Conservation (phyloP, 2,888 invertebrate genomes). For the Nephrotoma appendiculata region DNA sequence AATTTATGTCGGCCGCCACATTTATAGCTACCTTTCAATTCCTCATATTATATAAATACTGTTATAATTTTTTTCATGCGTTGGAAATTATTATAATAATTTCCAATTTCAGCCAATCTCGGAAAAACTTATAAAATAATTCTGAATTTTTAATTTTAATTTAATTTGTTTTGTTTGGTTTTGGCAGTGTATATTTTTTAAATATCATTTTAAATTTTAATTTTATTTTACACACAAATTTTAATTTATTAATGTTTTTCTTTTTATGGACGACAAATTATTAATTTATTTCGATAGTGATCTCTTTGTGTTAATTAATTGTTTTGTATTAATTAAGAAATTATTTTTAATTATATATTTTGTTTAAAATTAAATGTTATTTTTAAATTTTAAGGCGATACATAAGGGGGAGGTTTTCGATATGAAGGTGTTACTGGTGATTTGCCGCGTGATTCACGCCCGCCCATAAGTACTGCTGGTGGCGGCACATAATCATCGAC, state of each 20-base stretch:
- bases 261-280: not conserved
- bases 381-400: constrained; percentile 67
- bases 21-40: not conserved
- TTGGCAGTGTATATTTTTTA: not conserved
- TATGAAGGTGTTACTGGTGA: constrained; percentile 77
- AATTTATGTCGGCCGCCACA: not conserved
- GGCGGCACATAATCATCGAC: constrained; percentile 83
- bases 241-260: not conserved
- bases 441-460: constrained; percentile 57
- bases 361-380: not conserved
- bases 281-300: not conserved
- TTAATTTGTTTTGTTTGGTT: not conserved
- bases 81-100: not conserved
- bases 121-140: not conserved
- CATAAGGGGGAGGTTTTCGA: constrained; percentile 92
- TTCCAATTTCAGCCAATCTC: not conserved
- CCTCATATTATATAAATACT: not conserved
- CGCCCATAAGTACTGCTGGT: constrained; percentile 49
- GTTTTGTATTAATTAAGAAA: not conserved
- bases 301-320: not conserved
- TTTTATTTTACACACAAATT: not conserved
- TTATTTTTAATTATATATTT: not conserved
- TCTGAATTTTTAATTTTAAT: not conserved
- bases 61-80: not conserved
- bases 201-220: not conserved